These are phyloP conservation scores for Rhopalosiphum nymphaeae DNA, from an alignment of 2,888 invertebrate genomes.

Conservation along the genomic window DNA sequence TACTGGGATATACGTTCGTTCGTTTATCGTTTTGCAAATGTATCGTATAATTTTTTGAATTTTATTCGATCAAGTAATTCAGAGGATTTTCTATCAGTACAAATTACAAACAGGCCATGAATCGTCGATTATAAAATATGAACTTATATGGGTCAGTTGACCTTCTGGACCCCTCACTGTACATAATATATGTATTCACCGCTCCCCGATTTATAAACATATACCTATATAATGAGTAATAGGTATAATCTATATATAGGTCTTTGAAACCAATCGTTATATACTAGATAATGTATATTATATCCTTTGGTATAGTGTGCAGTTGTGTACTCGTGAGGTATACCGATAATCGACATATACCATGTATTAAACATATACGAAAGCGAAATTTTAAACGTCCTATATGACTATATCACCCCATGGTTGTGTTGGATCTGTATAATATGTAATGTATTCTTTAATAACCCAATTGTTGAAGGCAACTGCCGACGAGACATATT, in stretches of 20 bases:
- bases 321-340: background rate
- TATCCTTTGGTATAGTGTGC: background rate
- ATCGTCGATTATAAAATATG: background rate
- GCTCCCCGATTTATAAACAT: background rate
- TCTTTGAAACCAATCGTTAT: background rate
- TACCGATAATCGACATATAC: background rate
- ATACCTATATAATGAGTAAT: background rate
- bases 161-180: background rate
- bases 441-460: background rate
- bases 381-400: background rate
- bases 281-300: background rate
- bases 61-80: background rate
- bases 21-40: no score
- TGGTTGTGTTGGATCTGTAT: background rate
- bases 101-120: background rate
- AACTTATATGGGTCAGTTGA: background rate
- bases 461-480: background rate
- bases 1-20: background rate
- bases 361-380: background rate
- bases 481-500: background rate
- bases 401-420: background rate
- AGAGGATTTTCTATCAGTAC: background rate
- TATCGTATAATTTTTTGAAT: background rate
- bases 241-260: background rate
- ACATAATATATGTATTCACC: background rate